These are phyloP conservation scores for Avahi laniger DNA, from an alignment of 2,797 vertebrate genomes.

Conservation along the genomic window DNA sequence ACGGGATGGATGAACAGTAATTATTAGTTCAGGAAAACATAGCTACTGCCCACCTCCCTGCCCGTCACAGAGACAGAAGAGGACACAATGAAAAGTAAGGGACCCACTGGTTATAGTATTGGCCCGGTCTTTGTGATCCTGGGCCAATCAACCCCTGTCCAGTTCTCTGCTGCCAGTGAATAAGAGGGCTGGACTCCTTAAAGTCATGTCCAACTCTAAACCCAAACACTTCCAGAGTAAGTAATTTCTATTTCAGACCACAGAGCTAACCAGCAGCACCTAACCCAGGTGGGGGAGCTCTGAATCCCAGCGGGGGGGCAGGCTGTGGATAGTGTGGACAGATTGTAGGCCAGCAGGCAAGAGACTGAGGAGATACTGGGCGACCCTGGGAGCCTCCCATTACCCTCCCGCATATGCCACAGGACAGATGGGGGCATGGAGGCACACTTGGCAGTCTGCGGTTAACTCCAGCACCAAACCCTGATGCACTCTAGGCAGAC, in stretches of 20 bases:
- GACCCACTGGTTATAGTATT: neutral
- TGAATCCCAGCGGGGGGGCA: neutral
- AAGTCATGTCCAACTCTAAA: neutral
- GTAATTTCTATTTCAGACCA: neutral
- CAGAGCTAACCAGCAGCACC: neutral
- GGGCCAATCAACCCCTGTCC: neutral
- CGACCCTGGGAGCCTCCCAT: neutral
- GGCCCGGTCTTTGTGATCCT: neutral
- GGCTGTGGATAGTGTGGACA: neutral
- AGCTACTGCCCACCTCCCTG: neutral
- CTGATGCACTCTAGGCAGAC: neutral
- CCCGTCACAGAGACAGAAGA: neutral
- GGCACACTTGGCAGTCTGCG: neutral
- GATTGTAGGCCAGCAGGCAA: neutral
- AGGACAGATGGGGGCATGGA: neutral
- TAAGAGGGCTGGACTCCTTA: neutral
- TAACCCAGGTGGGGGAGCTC: neutral
- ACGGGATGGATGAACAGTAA: neutral
- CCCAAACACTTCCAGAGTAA: neutral
- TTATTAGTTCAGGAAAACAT: neutral
- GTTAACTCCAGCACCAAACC: neutral
- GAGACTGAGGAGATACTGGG: neutral
- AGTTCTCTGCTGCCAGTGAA: neutral
- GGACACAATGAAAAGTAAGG: neutral
- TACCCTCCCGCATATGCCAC: neutral